phyloP scores from a whole-genome alignment of 2,113 vertebrate species.

The Peromyscus californicus region DNA sequence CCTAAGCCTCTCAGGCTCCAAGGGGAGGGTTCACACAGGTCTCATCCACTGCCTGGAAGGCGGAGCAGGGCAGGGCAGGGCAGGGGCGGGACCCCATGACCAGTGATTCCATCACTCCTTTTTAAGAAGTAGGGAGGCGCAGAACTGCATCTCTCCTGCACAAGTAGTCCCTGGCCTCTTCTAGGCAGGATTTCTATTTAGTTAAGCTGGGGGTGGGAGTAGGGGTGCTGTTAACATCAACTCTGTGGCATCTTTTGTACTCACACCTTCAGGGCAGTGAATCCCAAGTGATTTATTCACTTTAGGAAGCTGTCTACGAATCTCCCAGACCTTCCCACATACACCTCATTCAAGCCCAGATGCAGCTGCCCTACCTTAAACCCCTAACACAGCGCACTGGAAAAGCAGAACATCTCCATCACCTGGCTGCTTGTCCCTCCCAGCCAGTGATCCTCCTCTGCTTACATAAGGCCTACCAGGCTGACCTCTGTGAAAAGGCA shows the following conservation, averaged over 20 bases:
- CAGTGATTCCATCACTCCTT: not conserved
- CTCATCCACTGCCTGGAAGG: not conserved
- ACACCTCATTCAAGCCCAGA: not conserved
- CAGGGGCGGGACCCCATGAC: not conserved
- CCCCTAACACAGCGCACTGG: not conserved
- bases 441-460: not conserved
- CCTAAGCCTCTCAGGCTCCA: not conserved
- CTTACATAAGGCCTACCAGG: not conserved
- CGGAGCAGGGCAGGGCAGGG: not conserved
- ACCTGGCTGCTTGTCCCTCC: not conserved
- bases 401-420: not conserved
- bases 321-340: not conserved
- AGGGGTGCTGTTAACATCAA: not conserved
- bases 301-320: not conserved
- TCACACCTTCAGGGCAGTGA: not conserved
- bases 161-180: not conserved
- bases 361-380: not conserved
- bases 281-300: not conserved
- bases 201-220: not conserved
- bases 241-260: not conserved
- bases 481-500: not conserved
- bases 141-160: too few relatives aligned
- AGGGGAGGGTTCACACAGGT: not conserved
- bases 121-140: not conserved
- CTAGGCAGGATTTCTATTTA: not conserved